Base-by-base conservation (phyloP, 1,140 invertebrate genomes). In the Zophobas morio region DNA sequence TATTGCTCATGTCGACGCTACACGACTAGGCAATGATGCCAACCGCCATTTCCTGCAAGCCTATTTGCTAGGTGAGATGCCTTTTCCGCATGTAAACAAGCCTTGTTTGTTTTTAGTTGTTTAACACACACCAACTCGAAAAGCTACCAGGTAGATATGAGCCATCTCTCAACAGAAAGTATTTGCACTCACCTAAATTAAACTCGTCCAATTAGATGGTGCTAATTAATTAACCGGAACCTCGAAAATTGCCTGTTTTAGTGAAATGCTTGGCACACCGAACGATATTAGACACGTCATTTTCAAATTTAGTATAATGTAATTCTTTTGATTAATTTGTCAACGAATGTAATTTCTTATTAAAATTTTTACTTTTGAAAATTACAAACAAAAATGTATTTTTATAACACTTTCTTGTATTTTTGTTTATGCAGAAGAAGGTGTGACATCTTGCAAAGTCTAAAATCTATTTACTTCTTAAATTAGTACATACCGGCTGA, bases 31-130 rank as follows among this genome's bases (percentile, higher is more conserved):
- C 60, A 66, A 66, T 66, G 60, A 66, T 42, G 60, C 60, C 40
- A 39, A 66, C 60, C 60, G 6, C 60, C 60, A 66, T 66, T 66
- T 66, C 60, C 60, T 66, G 60, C 60, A 32, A 66, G 42, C 60
- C 60, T 66, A 39, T 66, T 66, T 66, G 60, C 60, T 66, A 66
- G 60, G 60, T 66, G 60, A 66, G 39, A 66, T 37, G 60, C 60
- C 60, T 66, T 66, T 66, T 66, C 60, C 60, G 60, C 60, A 66
- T 66, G 60, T 66, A 66, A 66, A 66, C 60, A 66, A 66, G 60
- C 39, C 8, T 2, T 66, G 60, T 66, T 66, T 66, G 39, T 66
- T 66, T 66, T 66, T 66, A 66, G 60, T 66, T 66, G 60, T 66
- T 36, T 42, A 66, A 66, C 60, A 66, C 42, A 42, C n/a, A 66